Percentiles rank a stretch among this genome's conserved stretches.
These are phyloP conservation scores for Hemibagrus wyckioides DNA, from an alignment of 2,113 vertebrate genomes.

Conservation along the genomic window DNA sequence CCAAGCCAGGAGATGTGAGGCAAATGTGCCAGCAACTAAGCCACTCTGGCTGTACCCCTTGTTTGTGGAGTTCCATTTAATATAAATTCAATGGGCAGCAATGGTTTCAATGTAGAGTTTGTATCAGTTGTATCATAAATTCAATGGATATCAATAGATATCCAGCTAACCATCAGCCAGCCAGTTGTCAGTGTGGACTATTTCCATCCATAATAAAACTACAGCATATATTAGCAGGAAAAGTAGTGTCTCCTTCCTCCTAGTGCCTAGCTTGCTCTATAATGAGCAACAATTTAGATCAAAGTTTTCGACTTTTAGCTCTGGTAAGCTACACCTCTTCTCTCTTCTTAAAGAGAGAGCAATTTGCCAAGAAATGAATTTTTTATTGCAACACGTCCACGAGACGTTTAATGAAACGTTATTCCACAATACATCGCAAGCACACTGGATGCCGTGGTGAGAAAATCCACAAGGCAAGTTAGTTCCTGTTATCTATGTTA, in stretches of 20 bases:
- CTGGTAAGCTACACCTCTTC: neutral
- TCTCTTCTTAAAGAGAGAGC: neutral
- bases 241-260: neutral
- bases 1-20: no score
- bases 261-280: neutral
- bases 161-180: neutral
- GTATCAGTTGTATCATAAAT: neutral
- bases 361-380: neutral
- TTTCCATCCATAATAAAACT: neutral
- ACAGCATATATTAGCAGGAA: neutral
- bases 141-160: no score
- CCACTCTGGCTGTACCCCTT: no score
- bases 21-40: no score
- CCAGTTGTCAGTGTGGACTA: neutral
- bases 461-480: neutral
- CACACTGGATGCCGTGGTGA: neutral
- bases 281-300: neutral
- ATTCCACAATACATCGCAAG: neutral
- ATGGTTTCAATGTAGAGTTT: neutral
- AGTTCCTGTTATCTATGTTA: slow-evolving; percentile 3
- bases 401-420: neutral
- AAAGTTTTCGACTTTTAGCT: neutral
- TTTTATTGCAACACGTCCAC: neutral
- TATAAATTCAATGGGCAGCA: neutral
- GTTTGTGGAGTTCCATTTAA: neutral